These are phyloP conservation scores for Toxotes lorentzi DNA, from an alignment of 2,797 vertebrate species.

Conservation along the genomic window DNA sequence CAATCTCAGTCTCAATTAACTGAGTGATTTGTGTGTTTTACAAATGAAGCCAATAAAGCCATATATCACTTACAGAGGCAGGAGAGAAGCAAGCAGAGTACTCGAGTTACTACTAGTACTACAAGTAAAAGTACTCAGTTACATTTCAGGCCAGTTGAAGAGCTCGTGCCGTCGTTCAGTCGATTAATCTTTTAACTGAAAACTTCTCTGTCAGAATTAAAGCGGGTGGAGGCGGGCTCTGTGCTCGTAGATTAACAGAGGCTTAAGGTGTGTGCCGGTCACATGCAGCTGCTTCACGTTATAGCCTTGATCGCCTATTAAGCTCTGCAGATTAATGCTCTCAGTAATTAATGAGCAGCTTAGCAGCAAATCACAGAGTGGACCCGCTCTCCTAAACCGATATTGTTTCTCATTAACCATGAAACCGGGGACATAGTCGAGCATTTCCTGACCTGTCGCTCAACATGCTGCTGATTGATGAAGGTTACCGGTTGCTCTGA, in stretches of 20 bases:
- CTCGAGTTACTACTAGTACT: no score
- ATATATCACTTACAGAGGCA: background rate
- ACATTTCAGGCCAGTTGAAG: background rate
- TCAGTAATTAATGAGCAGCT: slow-evolving; percentile 78
- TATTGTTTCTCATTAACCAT: slow-evolving; percentile 66
- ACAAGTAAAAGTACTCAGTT: slow-evolving; percentile 9
- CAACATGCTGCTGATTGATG: slow-evolving; percentile 59
- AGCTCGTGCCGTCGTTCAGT: slow-evolving; percentile 25
- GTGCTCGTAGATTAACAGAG: slow-evolving; percentile 54
- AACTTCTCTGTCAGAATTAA: slow-evolving; percentile 44
- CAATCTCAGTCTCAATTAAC: no score
- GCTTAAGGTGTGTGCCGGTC: slow-evolving; percentile 74
- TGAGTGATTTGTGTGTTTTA: no score
- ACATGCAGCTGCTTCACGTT: slow-evolving; percentile 61
- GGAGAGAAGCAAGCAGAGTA: background rate
- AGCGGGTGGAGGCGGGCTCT: slow-evolving; percentile 24
- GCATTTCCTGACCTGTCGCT: slow-evolving; percentile 66
- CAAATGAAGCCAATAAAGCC: background rate
- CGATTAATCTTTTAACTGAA: slow-evolving; percentile 69
- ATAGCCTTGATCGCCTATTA: slow-evolving; percentile 62
- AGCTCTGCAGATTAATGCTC: slow-evolving; percentile 72
- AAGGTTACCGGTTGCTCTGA: background rate
- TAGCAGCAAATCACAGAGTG: slow-evolving; percentile 63
- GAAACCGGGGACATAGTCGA: slow-evolving; percentile 41
- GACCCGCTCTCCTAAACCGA: slow-evolving; percentile 54